A percentile compares a stretch with the other conserved stretches of the same genome.
These are phyloP conservation scores for Cephus nigrinus DNA, from an alignment of 2,888 invertebrate genomes.

Conservation along the genomic window DNA sequence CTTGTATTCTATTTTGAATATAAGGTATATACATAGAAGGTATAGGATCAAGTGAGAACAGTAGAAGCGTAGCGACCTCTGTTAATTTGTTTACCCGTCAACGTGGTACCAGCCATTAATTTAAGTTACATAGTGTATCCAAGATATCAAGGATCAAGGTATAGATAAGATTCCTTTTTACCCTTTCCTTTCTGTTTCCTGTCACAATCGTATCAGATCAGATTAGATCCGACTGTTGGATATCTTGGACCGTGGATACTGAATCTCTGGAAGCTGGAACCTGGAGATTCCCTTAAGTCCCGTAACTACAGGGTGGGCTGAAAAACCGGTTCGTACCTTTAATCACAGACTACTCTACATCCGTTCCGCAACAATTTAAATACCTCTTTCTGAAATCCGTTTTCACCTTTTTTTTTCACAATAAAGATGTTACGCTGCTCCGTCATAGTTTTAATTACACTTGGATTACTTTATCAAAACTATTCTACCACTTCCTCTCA, in stretches of 20 bases:
- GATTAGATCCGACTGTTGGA: not conserved
- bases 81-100: not conserved
- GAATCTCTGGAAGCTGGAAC: not conserved
- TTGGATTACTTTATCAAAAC: not conserved
- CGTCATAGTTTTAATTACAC: not conserved
- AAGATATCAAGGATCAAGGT: not conserved
- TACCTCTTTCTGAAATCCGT: conserved; percentile 38
- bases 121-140: not conserved
- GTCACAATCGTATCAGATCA: not conserved
- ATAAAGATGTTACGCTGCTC: not conserved
- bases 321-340: conserved; percentile 45
- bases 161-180: not conserved
- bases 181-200: not conserved
- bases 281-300: not conserved
- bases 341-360: conserved; percentile 39
- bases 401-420: not conserved
- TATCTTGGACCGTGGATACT: not conserved
- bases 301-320: conserved; percentile 41
- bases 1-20: no score
- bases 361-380: conserved; percentile 26
- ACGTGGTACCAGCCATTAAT: not conserved
- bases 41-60: not conserved
- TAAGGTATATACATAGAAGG: not conserved
- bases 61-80: not conserved
- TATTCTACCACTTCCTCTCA: not conserved